Base-by-base conservation (phyloP, 2,888 invertebrate genomes). In the Agrotis exclamationis region DNA sequence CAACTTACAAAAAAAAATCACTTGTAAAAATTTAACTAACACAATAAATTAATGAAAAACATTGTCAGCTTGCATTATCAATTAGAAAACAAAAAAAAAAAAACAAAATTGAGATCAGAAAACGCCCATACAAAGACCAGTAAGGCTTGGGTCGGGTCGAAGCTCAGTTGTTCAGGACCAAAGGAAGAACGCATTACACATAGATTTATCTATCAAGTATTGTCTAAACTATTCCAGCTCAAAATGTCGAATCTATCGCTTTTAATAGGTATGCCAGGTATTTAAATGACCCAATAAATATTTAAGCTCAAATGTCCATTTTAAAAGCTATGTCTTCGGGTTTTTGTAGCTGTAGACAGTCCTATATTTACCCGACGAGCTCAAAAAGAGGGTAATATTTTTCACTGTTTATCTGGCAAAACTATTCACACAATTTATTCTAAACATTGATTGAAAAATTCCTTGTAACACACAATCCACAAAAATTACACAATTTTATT, bases 111-210 rank as follows among this genome's bases (percentile, higher is more conserved):
- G 95, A 95, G 95, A 95, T 95, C 94, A 94, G 83, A 85, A 87
- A 92, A 92, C 91, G 92, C 90, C 93, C 93, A 92, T 92, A 95
- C 94, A 93, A 93, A 92, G 79, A 92, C 91, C 92, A 90, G 93
- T 85, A 87, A 50, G 74, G 75, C 76, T 80, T 65, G 74, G 75
- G 66, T 84, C 59, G 50, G 72, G 69, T 70, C 73, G 64, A 79
- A 82, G 83, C 85, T 85, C 85, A 71, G 79, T 39, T 79, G 58
- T 50, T 74, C 60, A 64, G 72, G 64, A 65, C 81, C 62, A 71
- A 58, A 64, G 80, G 70, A 77, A 74, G 76, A 79, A 77, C 76
- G 74, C 83, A 57, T 47, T n/a, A 75, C 63, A 62, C 63, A 54
- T 64, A 68, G 63, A 76, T 63, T 44, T 22, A 18, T 20, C 16